Base-by-base conservation (phyloP, 2,113 vertebrate species). In the Alaudala cheleensis region DNA sequence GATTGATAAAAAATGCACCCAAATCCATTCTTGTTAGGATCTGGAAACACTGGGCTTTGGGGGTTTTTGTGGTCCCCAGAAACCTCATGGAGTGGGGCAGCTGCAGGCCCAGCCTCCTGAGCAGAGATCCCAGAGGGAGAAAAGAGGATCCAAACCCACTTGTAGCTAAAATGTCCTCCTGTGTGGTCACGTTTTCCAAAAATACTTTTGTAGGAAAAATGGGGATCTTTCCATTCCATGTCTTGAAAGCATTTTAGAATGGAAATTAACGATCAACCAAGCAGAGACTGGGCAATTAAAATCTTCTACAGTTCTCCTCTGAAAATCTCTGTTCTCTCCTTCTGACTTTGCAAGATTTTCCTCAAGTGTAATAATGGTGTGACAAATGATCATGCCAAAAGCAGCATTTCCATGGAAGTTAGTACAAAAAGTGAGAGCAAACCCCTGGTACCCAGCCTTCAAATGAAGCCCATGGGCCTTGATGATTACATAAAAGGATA, bases 31-130 rank as follows among this genome's bases (percentile, higher is more conserved):
- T 53, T 49, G 40, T 71, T 0, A 1, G 23, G 42, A 69, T 13
- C 7, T 57, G 40, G 53, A 61, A 93, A 61, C 22, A 34, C 14
- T 45, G 50, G 44, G 54, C 4, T 71, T 29, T 70, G 53, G 20
- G 34, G 26, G 51, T 50, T 88, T 70, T 45, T 0, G 0, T 44
- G 58, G 49, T 86, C 25, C 24, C 12, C 66, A 77, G 24, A 86
- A 86, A 16, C 50, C 26, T 12, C 0, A 0, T 20, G 39, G 24
- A 22, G 8, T 39, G 31, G 26, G 17, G 39, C 28, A 74, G 65
- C 71, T 78, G 80, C 80, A 88, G 58, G 33, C 21, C 33, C 81
- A 73, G n/a, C 33, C 61, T 69, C 26, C 40, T 64, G 53, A 54
- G 42, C 0, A 2, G 40, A 51, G 26, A 94, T 29, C 31, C 51